Base-by-base conservation (phyloP, 2,888 invertebrate genomes). In the Hyppa rectilinea region DNA sequence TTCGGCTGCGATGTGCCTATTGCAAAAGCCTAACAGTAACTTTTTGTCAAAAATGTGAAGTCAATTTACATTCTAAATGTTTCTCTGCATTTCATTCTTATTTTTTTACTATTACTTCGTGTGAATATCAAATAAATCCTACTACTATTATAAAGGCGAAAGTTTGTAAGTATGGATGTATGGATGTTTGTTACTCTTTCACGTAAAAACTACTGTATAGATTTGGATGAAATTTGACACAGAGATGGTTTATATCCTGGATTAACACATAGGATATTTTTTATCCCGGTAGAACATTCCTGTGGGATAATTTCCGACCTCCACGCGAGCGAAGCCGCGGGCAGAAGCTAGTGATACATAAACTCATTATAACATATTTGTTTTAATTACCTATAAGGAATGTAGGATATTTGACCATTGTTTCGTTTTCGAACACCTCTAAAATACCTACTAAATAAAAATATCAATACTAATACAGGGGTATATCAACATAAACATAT, bases 21-120 rank as follows among this genome's bases (percentile, higher is more conserved):
- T 58, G 59, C 31, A 59, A 59, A 59, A 59, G 59, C n/a, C 59
- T 59, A n/a, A 59, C 59, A 9, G 59, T 59, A n/a, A 59, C 59
- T 17, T 31, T 31, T 9, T 45, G 59, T 43, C 29, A 58, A 58
- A 43, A 40, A 31, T 43, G 43, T 58, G 43, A 58, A 58, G 58
- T 29, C 6, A 58, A 58, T 58, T 58, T 58, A 17, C 58, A 58
- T 58, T 58, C 58, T n/a, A 58, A 58, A 43, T 58, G 29, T 58
- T 58, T 43, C 43, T 58, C 43, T 29, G 58, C 29, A 43, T 29
- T 58, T 56, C 29, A 58, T 58, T 58, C 58, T 4, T 40, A 58
- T 0, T 20, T 58, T n/a, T 56, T 56, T 56, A 38, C 17, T 34
- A 14, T 12, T 26, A 26, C 7, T 38, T 56, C 9, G 0, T 38